phyloP scores from a whole-genome alignment of 2,113 vertebrate species.

The Protobothrops flavoviridis region DNA sequence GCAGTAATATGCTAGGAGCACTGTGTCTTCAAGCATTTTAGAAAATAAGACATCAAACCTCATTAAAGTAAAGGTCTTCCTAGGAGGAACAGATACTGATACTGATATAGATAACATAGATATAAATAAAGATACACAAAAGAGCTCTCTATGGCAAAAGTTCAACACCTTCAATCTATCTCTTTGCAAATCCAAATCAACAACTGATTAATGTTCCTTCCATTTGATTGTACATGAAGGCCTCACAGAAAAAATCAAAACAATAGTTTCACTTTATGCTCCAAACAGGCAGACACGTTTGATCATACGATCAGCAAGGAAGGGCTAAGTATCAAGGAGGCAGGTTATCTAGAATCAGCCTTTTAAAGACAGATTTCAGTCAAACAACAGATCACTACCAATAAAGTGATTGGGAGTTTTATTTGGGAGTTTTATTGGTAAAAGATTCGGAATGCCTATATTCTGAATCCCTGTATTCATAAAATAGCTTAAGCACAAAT shows the following conservation, averaged over 20 bases:
- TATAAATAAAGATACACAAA: background rate
- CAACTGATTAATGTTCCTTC: constrained; percentile 18
- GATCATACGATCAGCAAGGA: constrained; percentile 38
- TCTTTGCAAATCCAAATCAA: background rate
- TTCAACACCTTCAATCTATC: background rate
- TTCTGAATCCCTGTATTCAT: background rate
- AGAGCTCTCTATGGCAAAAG: background rate
- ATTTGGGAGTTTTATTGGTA: background rate
- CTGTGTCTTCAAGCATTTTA: background rate
- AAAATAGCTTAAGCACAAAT: background rate
- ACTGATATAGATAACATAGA: background rate
- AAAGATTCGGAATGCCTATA: background rate
- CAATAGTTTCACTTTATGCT: constrained; percentile 54
- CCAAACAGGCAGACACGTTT: constrained; percentile 52
- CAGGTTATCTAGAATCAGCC: constrained; percentile 26
- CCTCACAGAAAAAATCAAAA: constrained; percentile 56
- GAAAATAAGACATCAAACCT: background rate
- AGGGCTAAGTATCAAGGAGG: constrained; percentile 38
- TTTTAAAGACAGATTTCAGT: background rate
- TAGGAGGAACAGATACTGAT: background rate
- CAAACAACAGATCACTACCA: background rate
- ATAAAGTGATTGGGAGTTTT: background rate
- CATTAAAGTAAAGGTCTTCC: background rate
- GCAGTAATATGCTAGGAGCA: background rate
- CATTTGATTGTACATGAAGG: constrained; percentile 15